phyloP scores from a whole-genome alignment of 2,888 invertebrate genomes.

The Lycaena phlaeas region DNA sequence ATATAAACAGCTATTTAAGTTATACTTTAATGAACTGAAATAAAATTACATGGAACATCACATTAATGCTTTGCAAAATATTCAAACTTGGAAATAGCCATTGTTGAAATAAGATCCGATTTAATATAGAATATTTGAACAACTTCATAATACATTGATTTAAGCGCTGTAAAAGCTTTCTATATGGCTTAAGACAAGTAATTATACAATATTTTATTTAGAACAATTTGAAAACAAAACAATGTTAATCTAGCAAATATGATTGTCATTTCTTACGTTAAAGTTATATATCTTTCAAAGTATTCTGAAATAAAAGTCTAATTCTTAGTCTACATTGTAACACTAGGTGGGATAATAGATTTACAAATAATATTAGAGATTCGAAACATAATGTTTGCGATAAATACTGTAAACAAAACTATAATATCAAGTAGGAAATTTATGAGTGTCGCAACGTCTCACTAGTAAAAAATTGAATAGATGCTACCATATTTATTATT shows the following conservation, averaged over 20 bases:
- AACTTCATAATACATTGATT: constrained; percentile 1
- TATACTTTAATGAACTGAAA: constrained; percentile 68
- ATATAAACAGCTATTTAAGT: constrained; percentile 34
- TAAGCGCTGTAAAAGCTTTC: constrained; percentile 7
- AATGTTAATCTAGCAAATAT: constrained; percentile 3
- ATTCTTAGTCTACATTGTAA: constrained; percentile 56
- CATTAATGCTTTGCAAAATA: constrained; percentile 72
- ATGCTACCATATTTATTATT: too few relatives aligned
- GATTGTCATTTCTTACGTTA: constrained; percentile 12
- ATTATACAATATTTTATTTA: neutral
- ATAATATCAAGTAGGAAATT: neutral
- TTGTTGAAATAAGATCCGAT: neutral
- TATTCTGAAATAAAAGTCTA: constrained; percentile 25
- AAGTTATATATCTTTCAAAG: constrained; percentile 12
- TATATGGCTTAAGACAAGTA: neutral
- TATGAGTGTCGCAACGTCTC: neutral
- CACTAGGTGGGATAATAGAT: constrained; percentile 59
- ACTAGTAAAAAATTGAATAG: too few relatives aligned
- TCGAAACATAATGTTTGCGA: constrained; percentile 24
- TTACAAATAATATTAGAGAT: constrained; percentile 27
- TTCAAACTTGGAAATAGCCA: constrained; percentile 34
- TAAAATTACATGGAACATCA: constrained; percentile 72
- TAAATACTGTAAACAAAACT: constrained; percentile 24
- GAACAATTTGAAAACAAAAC: neutral
- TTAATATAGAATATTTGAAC: constrained; percentile 5